These are phyloP conservation scores for Malurus leucopterus DNA, from an alignment of 2,797 vertebrate genomes.

Conservation along the genomic window DNA sequence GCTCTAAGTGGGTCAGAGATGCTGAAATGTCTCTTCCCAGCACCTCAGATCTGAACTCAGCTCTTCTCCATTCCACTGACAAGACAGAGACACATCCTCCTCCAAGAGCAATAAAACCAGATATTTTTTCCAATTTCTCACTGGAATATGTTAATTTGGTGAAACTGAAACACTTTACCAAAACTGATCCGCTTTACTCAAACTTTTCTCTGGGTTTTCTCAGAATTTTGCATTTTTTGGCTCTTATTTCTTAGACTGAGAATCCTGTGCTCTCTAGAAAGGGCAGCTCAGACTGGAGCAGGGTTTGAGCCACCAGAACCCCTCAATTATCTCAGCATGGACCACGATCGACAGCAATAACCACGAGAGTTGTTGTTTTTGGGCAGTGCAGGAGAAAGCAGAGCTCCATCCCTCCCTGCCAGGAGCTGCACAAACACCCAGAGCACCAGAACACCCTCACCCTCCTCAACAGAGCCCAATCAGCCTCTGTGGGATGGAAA, in stretches of 20 bases:
- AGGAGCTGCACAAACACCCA: background rate
- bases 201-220: background rate
- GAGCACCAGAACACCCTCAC: no score
- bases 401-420: background rate
- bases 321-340: background rate
- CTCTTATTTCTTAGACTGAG: background rate
- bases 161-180: background rate
- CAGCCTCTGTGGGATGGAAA: background rate
- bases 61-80: background rate
- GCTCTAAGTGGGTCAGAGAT: background rate
- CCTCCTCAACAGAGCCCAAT: background rate
- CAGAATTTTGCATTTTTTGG: background rate
- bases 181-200: background rate
- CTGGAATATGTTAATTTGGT: background rate
- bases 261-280: background rate
- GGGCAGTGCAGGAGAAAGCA: background rate
- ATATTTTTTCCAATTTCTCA: background rate
- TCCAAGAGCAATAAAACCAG: background rate
- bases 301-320: background rate
- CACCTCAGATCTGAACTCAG: background rate
- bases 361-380: rapidly evolving
- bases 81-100: background rate
- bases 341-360: background rate
- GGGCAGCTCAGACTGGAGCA: background rate
- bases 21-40: background rate